A percentile compares a stretch with the other conserved stretches of the same genome.
These are phyloP conservation scores for Drosophila kohkoa DNA, from an alignment of 1,140 invertebrate genomes.

Conservation along the genomic window DNA sequence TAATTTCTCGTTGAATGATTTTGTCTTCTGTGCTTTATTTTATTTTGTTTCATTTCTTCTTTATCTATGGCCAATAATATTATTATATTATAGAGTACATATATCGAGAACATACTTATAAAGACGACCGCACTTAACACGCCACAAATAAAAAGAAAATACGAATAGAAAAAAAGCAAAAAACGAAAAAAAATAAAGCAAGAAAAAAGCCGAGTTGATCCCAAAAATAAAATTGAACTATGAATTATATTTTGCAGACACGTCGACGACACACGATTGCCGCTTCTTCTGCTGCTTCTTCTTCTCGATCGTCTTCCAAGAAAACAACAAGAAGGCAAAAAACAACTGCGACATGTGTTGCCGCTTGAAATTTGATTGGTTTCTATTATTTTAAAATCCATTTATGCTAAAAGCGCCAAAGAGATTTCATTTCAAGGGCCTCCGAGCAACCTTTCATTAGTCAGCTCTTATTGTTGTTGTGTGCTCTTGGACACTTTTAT, in stretches of 20 bases:
- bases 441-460: conserved; percentile 26
- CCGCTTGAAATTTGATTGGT: conserved; percentile 55
- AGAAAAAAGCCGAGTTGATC: conserved; percentile 4
- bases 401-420: conserved; percentile 53
- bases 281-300: conserved; percentile 24
- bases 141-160: conserved; percentile 23
- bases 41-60: conserved; percentile 1
- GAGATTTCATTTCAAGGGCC: conserved; percentile 40
- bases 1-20: conserved; percentile 72
- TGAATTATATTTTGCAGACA: conserved; percentile 74
- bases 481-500: conserved; percentile 49
- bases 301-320: conserved; percentile 11
- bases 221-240: conserved; percentile 61
- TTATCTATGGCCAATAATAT: conserved; percentile 34
- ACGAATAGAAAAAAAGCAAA: background rate
- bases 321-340: conserved; percentile 10
- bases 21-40: conserved; percentile 62
- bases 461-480: conserved; percentile 19
- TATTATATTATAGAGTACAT: conserved; percentile 32
- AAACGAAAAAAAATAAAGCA: conserved; percentile 20
- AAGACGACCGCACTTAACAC: conserved; percentile 52
- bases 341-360: conserved; percentile 36
- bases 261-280: conserved; percentile 62
- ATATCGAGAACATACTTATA: conserved; percentile 39
- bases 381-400: conserved; percentile 68